Conservation (phyloP, 2,797 vertebrate species). For the Danionella dracula region DNA sequence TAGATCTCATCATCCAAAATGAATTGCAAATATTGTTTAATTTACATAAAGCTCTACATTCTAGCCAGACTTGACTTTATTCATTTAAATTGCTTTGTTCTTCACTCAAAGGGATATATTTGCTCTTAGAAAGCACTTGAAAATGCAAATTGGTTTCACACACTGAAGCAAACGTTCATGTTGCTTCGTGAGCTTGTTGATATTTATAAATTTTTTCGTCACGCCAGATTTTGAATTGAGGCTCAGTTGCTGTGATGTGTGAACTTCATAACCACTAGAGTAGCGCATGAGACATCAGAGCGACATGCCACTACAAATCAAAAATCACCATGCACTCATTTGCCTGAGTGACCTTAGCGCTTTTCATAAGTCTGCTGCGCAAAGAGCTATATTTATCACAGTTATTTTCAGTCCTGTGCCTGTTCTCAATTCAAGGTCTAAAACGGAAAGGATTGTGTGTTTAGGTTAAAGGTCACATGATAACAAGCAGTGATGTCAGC, state of each 20-base stretch:
- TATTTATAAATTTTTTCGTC: slow-evolving; percentile 3
- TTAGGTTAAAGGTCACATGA: slow-evolving; percentile 48
- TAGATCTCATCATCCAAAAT: too few species aligned
- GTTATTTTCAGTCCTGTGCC: not conserved
- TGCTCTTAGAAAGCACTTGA: too few species aligned
- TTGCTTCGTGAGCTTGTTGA: not conserved
- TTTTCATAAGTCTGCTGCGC: not conserved
- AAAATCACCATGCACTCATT: not conserved
- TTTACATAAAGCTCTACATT: too few species aligned
- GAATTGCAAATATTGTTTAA: too few species aligned
- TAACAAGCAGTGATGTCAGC: slow-evolving; percentile 52
- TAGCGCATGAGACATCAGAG: not conserved
- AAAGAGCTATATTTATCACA: not conserved
- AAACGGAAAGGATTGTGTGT: not conserved
- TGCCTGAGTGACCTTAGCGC: not conserved
- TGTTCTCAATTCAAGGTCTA: not conserved
- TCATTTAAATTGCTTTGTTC: not conserved
- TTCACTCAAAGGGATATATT: not conserved
- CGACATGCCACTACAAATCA: not conserved
- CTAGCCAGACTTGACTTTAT: too few species aligned
- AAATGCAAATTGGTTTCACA: too few species aligned
- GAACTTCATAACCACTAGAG: not conserved
- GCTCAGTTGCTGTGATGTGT: not conserved
- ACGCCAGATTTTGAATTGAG: slow-evolving; percentile 1
- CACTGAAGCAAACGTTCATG: not conserved